Evolutionary conservation across 2,888 invertebrate species (phyloP).

Genomic region (Euplexia lucipara): DNA sequence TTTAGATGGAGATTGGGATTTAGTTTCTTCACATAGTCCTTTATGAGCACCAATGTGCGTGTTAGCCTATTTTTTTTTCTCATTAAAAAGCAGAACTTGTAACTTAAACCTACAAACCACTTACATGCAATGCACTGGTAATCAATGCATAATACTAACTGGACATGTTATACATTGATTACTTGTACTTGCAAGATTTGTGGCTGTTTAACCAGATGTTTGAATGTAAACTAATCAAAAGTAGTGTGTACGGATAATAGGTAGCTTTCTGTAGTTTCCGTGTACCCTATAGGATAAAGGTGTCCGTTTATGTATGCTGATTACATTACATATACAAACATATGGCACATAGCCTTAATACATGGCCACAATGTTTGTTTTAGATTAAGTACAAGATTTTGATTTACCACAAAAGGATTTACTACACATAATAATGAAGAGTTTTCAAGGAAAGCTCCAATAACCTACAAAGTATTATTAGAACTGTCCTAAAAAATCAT

Average conservation of each 20-base stretch:
- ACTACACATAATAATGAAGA: background rate
- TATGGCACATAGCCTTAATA: slow-evolving; percentile 12
- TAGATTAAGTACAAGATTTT: background rate
- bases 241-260: too few species aligned
- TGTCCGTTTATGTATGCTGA: background rate
- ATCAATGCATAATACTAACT: too few species aligned
- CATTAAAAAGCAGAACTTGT: background rate
- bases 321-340: slow-evolving; percentile 16
- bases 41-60: too few species aligned
- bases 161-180: too few species aligned
- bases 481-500: background rate
- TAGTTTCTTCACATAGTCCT: too few species aligned
- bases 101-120: background rate
- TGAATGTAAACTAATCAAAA: too few species aligned
- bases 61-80: too few species aligned
- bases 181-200: too few species aligned
- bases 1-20: too few species aligned
- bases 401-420: background rate
- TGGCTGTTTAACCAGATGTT: too few species aligned
- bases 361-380: background rate
- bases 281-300: too few species aligned
- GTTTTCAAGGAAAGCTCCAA: background rate
- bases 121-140: background rate
- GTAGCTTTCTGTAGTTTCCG: too few species aligned
- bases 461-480: slow-evolving; percentile 2